Percentiles rank a stretch among this genome's conserved stretches.
These are phyloP conservation scores for Drosophila varians DNA, from an alignment of 1,140 invertebrate genomes.

Conservation along the genomic window DNA sequence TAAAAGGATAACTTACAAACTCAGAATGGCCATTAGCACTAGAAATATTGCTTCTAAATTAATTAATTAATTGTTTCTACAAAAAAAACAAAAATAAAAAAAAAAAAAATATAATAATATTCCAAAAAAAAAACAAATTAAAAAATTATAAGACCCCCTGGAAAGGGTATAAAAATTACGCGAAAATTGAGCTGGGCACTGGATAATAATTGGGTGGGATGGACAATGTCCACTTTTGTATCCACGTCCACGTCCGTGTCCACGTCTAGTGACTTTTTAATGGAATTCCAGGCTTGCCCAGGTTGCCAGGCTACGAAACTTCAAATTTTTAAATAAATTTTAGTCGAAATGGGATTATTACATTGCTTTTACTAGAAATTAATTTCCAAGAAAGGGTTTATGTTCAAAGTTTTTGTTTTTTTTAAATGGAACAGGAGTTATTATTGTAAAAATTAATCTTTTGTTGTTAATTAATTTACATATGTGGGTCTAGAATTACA, in stretches of 20 bases:
- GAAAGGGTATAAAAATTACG: conserved; percentile 4
- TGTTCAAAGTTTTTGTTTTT: too few relatives aligned
- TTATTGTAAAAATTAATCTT: too few relatives aligned
- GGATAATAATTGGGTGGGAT: conserved; percentile 3
- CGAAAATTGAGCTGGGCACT: conserved; percentile 21
- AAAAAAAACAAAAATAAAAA: too few relatives aligned
- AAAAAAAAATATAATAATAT: too few relatives aligned
- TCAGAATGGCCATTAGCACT: too few relatives aligned
- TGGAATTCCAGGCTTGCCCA: conserved; percentile 36
- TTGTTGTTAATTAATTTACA: too few relatives aligned
- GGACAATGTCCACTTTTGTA: not conserved
- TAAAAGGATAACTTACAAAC: too few relatives aligned
- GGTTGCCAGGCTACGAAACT: not conserved
- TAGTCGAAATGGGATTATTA: not conserved
- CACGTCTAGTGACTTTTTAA: conserved; percentile 16
- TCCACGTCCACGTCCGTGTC: conserved; percentile 5
- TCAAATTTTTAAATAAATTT: not conserved
- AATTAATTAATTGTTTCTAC: too few relatives aligned
- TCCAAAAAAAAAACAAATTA: not conserved
- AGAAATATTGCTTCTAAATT: too few relatives aligned
- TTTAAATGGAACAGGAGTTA: too few relatives aligned
- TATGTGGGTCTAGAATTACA: too few relatives aligned
- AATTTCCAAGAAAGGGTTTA: too few relatives aligned
- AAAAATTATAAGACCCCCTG: not conserved
- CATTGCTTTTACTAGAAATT: not conserved